Conservation (phyloP, 1,140 invertebrate genomes). For the Drosophila orena region DNA sequence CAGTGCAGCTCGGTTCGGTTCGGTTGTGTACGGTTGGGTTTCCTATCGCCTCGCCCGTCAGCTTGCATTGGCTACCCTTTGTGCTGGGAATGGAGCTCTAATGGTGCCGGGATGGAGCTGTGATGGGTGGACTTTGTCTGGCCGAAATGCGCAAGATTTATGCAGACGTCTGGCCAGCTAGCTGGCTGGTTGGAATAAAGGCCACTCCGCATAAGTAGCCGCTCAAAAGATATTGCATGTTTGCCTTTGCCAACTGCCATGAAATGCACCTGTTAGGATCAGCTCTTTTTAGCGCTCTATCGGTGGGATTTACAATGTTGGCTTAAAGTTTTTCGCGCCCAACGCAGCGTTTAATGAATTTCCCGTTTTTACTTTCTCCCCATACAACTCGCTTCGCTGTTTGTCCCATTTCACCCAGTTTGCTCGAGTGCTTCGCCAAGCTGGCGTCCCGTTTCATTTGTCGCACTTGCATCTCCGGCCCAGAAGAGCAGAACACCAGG, state of each 20-base stretch:
- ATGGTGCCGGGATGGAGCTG: constrained; percentile 48
- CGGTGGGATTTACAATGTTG: constrained; percentile 42
- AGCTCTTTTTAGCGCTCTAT: constrained; percentile 20
- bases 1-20: constrained; percentile 30
- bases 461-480: constrained; percentile 31
- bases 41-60: constrained; percentile 40
- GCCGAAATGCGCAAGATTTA: constrained; percentile 73
- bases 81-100: constrained; percentile 30
- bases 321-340: constrained; percentile 69
- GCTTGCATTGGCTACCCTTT: constrained; percentile 16
- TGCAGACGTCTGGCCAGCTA: constrained; percentile 59
- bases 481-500: neutral
- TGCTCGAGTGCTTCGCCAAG: constrained; percentile 31
- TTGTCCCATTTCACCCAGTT: constrained; percentile 6
- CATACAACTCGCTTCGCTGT: constrained; percentile 10
- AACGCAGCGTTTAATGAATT: constrained; percentile 71
- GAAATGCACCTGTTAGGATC: constrained; percentile 61
- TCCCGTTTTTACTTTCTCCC: constrained; percentile 48
- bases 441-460: constrained; percentile 43
- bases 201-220: constrained; percentile 62
- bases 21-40: constrained; percentile 19
- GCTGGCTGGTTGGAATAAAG: constrained; percentile 31
- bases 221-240: constrained; percentile 72
- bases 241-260: constrained; percentile 55
- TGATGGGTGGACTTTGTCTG: constrained; percentile 5